These are phyloP conservation scores for Poeciliopsis turrubarensis DNA, from an alignment of 2,113 vertebrate species.

Conservation along the genomic window DNA sequence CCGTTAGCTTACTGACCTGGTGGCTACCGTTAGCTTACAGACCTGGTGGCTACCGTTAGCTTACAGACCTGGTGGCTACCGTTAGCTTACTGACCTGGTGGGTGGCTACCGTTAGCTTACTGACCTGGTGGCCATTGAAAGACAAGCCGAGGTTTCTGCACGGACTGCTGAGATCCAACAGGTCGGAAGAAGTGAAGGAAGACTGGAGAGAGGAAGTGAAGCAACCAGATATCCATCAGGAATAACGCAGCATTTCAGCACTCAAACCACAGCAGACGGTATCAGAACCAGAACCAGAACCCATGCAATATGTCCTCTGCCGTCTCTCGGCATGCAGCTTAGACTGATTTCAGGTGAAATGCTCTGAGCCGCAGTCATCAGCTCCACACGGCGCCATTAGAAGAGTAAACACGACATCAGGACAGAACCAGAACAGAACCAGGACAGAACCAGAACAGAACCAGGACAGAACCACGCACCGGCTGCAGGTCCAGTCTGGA, in stretches of 20 bases:
- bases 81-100: too few species aligned
- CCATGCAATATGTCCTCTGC: neutral
- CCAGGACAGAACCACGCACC: constrained; percentile 53
- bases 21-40: too few species aligned
- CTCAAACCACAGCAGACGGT: too few species aligned
- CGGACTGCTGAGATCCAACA: constrained; percentile 65
- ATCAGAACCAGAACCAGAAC: neutral
- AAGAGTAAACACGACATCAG: too few species aligned
- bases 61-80: too few species aligned
- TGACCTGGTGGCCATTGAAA: constrained; percentile 75
- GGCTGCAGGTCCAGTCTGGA: constrained; percentile 72
- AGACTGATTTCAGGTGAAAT: neutral
- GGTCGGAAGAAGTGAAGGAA: constrained; percentile 68
- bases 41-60: too few species aligned
- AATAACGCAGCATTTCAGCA: too few species aligned
- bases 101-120: too few species aligned
- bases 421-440: neutral
- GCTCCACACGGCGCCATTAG: too few species aligned
- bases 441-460: too few species aligned
- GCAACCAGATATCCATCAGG: neutral
- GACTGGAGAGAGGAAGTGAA: constrained; percentile 41
- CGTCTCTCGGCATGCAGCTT: neutral
- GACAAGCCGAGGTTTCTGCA: constrained; percentile 62
- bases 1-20: too few species aligned
- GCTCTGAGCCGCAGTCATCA: too few species aligned